phyloP scores from a whole-genome alignment of 92 coral and sea anemone species.

The Hydrozoanthus gracilis region DNA sequence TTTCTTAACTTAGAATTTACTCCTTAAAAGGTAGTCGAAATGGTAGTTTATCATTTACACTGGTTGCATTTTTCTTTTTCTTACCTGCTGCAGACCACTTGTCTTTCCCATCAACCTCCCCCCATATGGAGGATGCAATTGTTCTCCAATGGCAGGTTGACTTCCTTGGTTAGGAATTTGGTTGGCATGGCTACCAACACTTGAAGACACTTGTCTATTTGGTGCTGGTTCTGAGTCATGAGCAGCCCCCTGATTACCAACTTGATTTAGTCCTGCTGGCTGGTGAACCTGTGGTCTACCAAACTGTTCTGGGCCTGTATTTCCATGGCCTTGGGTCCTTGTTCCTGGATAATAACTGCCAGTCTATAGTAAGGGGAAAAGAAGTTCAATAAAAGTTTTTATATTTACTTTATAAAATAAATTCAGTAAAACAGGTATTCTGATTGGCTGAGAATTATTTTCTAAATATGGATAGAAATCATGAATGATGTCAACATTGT shows the following conservation, averaged over 20 bases:
- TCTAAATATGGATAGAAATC: too few species aligned
- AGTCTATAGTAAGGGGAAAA: not conserved
- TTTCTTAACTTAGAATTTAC: too few species aligned
- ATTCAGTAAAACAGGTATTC: too few species aligned
- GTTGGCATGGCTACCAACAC: constrained; percentile 15
- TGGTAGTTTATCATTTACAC: too few species aligned
- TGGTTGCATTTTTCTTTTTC: not conserved
- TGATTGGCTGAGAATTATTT: too few species aligned
- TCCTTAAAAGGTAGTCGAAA: too few species aligned
- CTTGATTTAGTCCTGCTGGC: constrained; percentile 19
- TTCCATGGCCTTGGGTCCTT: not conserved
- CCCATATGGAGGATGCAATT: constrained; percentile 20
- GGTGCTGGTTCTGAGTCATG: constrained; percentile 9
- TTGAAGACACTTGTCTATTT: not conserved
- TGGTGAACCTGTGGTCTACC: constrained; percentile 1
- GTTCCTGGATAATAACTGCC: constrained; percentile 3
- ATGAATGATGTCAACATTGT: too few species aligned
- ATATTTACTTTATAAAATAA: not conserved
- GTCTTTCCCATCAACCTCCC: not conserved
- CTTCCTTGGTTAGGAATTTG: constrained; percentile 10
- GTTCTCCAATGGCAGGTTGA: not conserved
- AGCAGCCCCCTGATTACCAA: constrained; percentile 1
- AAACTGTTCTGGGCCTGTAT: constrained; percentile 14
- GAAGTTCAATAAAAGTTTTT: not conserved
- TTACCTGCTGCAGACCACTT: constrained; percentile 33